Evolutionary conservation across 2,888 invertebrate species (phyloP).

Genomic region (Tetragonisca angustula): DNA sequence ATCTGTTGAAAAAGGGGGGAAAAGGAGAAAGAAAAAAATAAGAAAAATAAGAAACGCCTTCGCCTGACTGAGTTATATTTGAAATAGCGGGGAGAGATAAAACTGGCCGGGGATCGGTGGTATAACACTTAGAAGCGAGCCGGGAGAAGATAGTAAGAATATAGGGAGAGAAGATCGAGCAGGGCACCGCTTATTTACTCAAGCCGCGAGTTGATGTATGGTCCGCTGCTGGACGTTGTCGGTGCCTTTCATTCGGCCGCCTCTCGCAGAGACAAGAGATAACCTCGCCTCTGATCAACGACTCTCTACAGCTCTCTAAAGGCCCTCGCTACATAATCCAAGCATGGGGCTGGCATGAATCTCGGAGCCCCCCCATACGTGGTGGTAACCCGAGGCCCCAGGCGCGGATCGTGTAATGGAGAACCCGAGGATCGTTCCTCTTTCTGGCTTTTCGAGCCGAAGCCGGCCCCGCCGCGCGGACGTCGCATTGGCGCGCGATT

Average conservation of each 20-base stretch:
- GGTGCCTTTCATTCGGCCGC: constrained; percentile 78
- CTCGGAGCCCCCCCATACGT: constrained; percentile 50
- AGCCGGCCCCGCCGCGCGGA: constrained; percentile 9
- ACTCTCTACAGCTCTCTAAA: constrained; percentile 72
- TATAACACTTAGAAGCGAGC: constrained; percentile 51
- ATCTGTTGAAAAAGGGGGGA: constrained; percentile 12
- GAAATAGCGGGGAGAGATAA: constrained; percentile 46
- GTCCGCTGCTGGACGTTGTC: constrained; percentile 79
- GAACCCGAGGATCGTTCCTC: constrained; percentile 49
- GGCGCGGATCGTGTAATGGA: constrained; percentile 60
- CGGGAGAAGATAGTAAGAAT: constrained; percentile 38
- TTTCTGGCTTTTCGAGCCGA: constrained; percentile 29
- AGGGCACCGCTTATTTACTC: constrained; percentile 80
- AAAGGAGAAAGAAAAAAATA: background rate
- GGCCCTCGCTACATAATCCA: constrained; percentile 70
- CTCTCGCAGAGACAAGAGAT: constrained; percentile 77
- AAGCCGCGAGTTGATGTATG: constrained; percentile 80
- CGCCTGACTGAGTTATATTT: constrained; percentile 37
- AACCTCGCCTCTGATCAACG: constrained; percentile 78
- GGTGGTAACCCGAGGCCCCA: constrained; percentile 55
- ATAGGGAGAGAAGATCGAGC: constrained; percentile 59
- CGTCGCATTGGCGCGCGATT: constrained; percentile 12
- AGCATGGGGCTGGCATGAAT: constrained; percentile 67
- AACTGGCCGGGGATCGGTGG: constrained; percentile 41
- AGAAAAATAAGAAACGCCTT: background rate